These are phyloP conservation scores for Oncorhynchus clarkii DNA, from an alignment of 2,113 vertebrate species.

Conservation along the genomic window DNA sequence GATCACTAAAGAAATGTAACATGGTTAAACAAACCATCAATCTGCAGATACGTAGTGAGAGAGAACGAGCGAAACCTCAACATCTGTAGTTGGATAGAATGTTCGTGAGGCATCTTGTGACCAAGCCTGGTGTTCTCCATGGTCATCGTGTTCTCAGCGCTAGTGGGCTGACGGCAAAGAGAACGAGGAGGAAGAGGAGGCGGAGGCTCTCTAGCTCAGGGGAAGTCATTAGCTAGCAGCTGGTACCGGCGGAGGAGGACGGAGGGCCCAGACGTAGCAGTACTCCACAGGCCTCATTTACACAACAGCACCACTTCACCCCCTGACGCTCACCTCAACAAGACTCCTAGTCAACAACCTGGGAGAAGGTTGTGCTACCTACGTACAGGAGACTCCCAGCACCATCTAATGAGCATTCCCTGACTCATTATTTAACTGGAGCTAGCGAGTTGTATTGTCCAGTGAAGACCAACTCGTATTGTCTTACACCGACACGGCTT, in stretches of 20 bases:
- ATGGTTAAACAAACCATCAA: no score
- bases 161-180: background rate
- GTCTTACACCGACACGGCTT: background rate
- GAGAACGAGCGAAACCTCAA: no score
- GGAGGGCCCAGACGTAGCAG: background rate
- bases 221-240: conserved; percentile 55
- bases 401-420: conserved; percentile 7
- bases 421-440: background rate
- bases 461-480: background rate
- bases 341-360: background rate
- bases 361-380: background rate
- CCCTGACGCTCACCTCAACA: background rate
- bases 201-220: conserved; percentile 33
- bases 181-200: background rate
- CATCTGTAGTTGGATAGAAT: no score
- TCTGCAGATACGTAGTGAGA: no score
- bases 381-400: background rate
- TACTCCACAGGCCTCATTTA: conserved; percentile 40
- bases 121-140: no score
- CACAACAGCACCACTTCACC: conserved; percentile 15
- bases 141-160: background rate
- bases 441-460: no score
- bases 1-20: no score
- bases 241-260: background rate
- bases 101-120: no score